phyloP scores from a whole-genome alignment of 2,113 vertebrate species.

The Eptesicus fuscus region DNA sequence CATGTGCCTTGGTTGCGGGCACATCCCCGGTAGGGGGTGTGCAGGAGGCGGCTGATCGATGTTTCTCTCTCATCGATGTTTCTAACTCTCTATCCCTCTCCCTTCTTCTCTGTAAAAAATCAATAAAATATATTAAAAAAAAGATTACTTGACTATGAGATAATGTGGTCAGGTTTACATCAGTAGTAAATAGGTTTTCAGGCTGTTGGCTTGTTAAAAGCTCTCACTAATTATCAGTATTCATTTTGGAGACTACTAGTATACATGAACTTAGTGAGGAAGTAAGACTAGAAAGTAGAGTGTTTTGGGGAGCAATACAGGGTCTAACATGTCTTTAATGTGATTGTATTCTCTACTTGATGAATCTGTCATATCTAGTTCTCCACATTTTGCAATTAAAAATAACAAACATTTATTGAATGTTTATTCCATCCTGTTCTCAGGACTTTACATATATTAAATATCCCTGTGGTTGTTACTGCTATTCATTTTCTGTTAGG shows the following conservation, averaged over 20 bases:
- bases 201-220: not conserved
- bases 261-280: not conserved
- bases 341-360: not conserved
- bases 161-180: slow-evolving; percentile 24
- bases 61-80: too few species aligned
- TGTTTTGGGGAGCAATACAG: not conserved
- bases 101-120: too few species aligned
- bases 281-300: not conserved
- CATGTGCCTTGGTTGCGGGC: too few species aligned
- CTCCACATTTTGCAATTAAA: not conserved
- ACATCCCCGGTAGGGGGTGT: too few species aligned
- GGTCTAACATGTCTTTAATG: not conserved
- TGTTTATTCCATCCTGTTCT: not conserved
- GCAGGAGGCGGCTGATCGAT: too few species aligned
- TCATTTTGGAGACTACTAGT: not conserved
- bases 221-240: slow-evolving; percentile 2
- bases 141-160: slow-evolving; percentile 12
- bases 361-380: not conserved
- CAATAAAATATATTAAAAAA: too few species aligned
- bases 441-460: not conserved
- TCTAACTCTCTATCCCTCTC: too few species aligned
- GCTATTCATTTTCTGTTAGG: slow-evolving; percentile 7
- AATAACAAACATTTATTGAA: not conserved
- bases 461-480: not conserved
- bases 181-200: not conserved